Evolutionary conservation across 2,888 invertebrate genomes (phyloP).

Genomic region (Stenodema calcarata): DNA sequence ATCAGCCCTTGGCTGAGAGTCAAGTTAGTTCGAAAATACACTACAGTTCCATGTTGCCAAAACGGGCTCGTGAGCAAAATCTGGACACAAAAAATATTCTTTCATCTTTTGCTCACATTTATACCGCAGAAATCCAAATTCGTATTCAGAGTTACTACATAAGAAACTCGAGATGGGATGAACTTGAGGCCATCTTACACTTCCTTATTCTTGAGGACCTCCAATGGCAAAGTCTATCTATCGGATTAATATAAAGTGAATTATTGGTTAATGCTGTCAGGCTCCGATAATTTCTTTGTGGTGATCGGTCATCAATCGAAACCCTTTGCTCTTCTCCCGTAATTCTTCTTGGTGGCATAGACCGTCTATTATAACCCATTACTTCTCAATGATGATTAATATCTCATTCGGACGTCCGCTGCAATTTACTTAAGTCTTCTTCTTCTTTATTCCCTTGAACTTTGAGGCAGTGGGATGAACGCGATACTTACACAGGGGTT

Average conservation of each 20-base stretch:
- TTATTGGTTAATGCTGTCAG: not conserved
- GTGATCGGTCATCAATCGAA: not conserved
- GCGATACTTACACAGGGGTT: not conserved
- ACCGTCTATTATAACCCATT: slow-evolving; percentile 16
- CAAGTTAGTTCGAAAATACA: too few relatives aligned
- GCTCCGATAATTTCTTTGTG: not conserved
- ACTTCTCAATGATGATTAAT: slow-evolving; percentile 13
- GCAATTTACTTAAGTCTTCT: not conserved
- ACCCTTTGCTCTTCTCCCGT: not conserved
- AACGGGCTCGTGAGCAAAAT: too few relatives aligned
- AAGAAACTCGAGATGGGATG: too few relatives aligned
- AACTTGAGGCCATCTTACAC: too few relatives aligned
- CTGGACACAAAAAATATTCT: too few relatives aligned
- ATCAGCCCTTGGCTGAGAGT: too few relatives aligned
- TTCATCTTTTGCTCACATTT: too few relatives aligned
- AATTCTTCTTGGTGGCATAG: not conserved
- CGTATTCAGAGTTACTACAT: too few relatives aligned
- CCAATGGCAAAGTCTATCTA: not conserved
- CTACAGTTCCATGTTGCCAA: too few relatives aligned
- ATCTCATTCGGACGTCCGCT: not conserved
- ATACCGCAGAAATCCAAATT: too few relatives aligned
- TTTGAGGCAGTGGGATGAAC: not conserved
- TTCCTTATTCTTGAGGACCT: too few relatives aligned
- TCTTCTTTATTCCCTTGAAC: not conserved
- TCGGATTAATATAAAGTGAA: not conserved